Evolutionary conservation across 2,888 invertebrate species (phyloP), one percentile per base, ranked within the genome.

Genomic region (Noctua comes): DNA sequence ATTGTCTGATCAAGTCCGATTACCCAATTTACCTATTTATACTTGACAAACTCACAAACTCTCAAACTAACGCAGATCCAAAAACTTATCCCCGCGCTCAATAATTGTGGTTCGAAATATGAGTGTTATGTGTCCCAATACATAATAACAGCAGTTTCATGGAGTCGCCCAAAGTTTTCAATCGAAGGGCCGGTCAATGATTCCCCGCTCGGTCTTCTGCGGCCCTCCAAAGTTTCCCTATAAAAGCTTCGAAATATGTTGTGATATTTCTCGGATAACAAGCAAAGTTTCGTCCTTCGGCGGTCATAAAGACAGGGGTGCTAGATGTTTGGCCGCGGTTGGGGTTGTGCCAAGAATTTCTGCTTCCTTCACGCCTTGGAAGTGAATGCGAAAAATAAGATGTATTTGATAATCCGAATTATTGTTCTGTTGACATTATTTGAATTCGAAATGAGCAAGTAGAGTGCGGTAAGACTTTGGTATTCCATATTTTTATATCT

Each of bases 241-340:
- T 95, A 95, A 96, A 95, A 91, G 92, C 90, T 86, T 90, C 89
- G 90, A 93, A 92, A 93, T 95, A 93, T 95, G 94, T 95, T 95
- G 93, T 95, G 95, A 95, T 95, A 95, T 96, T 95, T 95, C 91
- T 91, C 89, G 91, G 94, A 95, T 96, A 96, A 96, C 96, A 95
- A 96, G 96, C 93, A 91, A 96, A 96, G 92, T 96, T 96, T 93
- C 87, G 91, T 91, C 92, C 93, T 93, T 91, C 88, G 89, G 82
- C 86, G 90, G 88, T 89, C 91, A 88, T 92, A 93, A 92, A 92
- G 90, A 89, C 90, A 84, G 88, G 85, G 59, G 88, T 85, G 89
- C 83, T 88, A 86, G 84, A 88, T 93, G 88, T 90, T 93, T 91
- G 90, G 86, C 85, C 86, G 88, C 82, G 80, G 88, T 92, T 93